Evolutionary conservation across 2,888 invertebrate genomes (phyloP), one percentile per base, ranked within the genome.

Genomic region (Abscondita cerata): DNA sequence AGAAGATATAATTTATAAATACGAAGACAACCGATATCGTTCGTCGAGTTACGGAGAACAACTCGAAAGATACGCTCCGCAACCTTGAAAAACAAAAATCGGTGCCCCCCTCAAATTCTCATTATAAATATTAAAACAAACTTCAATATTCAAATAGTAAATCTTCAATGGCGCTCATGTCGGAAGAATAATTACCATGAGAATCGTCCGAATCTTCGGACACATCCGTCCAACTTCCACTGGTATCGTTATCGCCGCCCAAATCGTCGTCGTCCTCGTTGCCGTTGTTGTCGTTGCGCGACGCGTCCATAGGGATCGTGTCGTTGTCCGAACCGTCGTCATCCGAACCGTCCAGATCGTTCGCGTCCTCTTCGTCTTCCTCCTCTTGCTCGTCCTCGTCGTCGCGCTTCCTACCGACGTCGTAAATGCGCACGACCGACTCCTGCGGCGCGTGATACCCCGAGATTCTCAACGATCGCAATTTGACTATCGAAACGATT

Each of bases 391-490:
- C 95, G 72, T 96, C 96, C 69, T 96, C 95, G 74, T 92, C 92
- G 75, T 92, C 92, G 72, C 94, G 84, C 75, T 89, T 85, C 65
- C 95, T 84, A 1, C 98, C 98, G 15, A 98, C 93, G 76, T 98
- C 96, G 79, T 97, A 98, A 11, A 98, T 81, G 71, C 95, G 88
- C 59, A 97, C 94, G 67, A 92, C 89, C 1, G 95, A 94, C 81
- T 96, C 96, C 76, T 94, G 93, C 65, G 92, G 87, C 64, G 91
- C 87, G 61, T 93, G 91, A 76, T 90, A 90, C 87, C 0, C 92
- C 91, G 76, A 91, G 87, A 81, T 94, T 94, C 83, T 98, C 98
- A 0, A 98, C 94, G 0, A 97, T 83, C 0, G 95, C 94, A 66
- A 98, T 89, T 79, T 93, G 92, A 25, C 91, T 91, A 72, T 96